phyloP scores from a whole-genome alignment of 2,113 vertebrate genomes.

The Physeter macrocephalus region DNA sequence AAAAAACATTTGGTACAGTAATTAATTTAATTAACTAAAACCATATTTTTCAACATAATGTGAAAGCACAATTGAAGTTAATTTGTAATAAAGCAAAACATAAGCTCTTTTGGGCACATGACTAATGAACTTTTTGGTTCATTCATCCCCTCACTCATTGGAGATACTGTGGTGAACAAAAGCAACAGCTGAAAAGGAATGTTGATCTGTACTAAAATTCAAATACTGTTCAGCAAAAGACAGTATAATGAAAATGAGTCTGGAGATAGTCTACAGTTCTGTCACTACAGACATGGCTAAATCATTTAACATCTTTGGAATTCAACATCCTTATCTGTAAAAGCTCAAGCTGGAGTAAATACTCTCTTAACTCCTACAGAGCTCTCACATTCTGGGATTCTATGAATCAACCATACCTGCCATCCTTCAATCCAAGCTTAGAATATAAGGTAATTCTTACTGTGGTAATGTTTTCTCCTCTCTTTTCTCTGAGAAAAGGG shows the following conservation, averaged over 20 bases:
- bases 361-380: not conserved
- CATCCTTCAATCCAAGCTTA: not conserved
- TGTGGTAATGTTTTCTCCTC: conserved; percentile 85
- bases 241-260: not conserved
- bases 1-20: not conserved
- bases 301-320: not conserved
- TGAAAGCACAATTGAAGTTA: not conserved
- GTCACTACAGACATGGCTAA: not conserved
- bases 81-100: conserved; percentile 22
- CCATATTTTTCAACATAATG: not conserved
- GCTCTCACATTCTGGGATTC: not conserved
- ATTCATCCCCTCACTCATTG: not conserved
- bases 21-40: not conserved
- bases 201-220: not conserved
- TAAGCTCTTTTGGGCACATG: not conserved
- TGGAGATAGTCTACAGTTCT: not conserved
- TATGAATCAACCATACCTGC: not conserved
- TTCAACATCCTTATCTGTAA: not conserved
- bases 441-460: conserved; percentile 76
- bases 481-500: conserved; percentile 87
- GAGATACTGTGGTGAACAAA: not conserved
- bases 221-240: not conserved
- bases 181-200: not conserved
- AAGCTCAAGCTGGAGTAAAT: not conserved
- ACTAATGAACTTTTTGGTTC: not conserved